These are phyloP conservation scores for Gobiocypris rarus DNA, from an alignment of 2,113 vertebrate species.

Conservation along the genomic window DNA sequence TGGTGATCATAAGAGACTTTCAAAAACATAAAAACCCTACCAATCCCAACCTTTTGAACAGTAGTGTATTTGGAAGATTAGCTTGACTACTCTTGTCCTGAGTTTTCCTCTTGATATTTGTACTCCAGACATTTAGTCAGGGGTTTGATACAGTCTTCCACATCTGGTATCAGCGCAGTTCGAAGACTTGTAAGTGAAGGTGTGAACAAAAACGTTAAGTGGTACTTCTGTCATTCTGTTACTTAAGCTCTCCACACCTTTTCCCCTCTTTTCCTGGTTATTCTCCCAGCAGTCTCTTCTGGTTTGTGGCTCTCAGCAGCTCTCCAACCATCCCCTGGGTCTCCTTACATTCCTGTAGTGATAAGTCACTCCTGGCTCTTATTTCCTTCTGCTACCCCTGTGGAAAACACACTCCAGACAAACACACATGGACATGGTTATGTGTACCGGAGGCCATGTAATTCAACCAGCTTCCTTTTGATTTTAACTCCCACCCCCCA, in stretches of 20 bases:
- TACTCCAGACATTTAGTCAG: background rate
- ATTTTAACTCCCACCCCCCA: slow-evolving; percentile 15
- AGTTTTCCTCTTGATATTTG: background rate
- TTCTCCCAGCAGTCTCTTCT: slow-evolving; percentile 13
- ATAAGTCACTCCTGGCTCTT: slow-evolving; percentile 65
- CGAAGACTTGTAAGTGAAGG: slow-evolving; percentile 8
- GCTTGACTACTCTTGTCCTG: background rate
- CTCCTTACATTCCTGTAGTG: slow-evolving; percentile 63
- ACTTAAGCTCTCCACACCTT: background rate
- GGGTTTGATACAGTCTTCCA: background rate
- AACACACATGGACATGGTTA: slow-evolving; percentile 69
- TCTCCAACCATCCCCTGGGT: background rate
- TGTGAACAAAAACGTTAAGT: slow-evolving; percentile 34
- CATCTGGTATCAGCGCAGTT: background rate
- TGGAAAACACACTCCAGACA: slow-evolving; percentile 55
- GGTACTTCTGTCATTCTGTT: slow-evolving; percentile 18
- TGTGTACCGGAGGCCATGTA: slow-evolving; percentile 60
- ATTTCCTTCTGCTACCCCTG: slow-evolving; percentile 57
- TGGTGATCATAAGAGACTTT: background rate
- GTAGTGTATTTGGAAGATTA: background rate
- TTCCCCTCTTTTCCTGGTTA: background rate
- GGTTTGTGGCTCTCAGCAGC: slow-evolving; percentile 25
- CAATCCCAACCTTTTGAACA: background rate
- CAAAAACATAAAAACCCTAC: background rate
- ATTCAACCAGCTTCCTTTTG: slow-evolving; percentile 57